phyloP scores from a whole-genome alignment of 2,888 invertebrate genomes.

The Pachydiplax longipennis region DNA sequence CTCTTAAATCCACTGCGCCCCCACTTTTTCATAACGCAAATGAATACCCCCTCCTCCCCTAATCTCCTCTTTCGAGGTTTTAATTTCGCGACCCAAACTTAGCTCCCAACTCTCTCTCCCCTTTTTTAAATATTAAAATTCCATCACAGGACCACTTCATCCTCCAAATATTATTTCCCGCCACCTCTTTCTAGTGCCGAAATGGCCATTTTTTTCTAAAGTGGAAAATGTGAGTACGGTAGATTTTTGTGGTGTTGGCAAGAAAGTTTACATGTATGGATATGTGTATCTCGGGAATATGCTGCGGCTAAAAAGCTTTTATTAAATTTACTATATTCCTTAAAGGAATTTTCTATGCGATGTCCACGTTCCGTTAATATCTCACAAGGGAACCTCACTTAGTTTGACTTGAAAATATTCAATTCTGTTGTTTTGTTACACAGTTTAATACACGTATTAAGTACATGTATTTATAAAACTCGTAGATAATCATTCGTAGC shows the following conservation, averaged over 20 bases:
- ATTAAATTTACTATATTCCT: no score
- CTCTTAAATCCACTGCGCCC: background rate
- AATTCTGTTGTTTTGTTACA: no score
- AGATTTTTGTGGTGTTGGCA: background rate
- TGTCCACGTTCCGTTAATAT: no score
- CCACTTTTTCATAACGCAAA: constrained; percentile 18
- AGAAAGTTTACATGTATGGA: no score
- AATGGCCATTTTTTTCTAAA: background rate
- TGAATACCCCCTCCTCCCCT: background rate
- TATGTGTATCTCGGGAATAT: no score
- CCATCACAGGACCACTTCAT: constrained; percentile 12
- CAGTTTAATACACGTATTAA: no score
- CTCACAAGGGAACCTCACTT: no score
- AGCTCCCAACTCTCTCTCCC: background rate
- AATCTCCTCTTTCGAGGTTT: background rate
- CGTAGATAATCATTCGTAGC: no score
- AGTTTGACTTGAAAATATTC: no score
- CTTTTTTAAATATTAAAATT: constrained; percentile 42
- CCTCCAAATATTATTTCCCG: constrained; percentile 10
- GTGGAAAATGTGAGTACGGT: background rate
- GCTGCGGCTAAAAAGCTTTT: no score
- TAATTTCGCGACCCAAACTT: constrained; percentile 28
- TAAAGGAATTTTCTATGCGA: no score
- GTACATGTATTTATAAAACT: no score
- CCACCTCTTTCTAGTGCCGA: background rate